Evolutionary conservation across 2,113 vertebrate species (phyloP).

Genomic region (Pandion haliaetus): DNA sequence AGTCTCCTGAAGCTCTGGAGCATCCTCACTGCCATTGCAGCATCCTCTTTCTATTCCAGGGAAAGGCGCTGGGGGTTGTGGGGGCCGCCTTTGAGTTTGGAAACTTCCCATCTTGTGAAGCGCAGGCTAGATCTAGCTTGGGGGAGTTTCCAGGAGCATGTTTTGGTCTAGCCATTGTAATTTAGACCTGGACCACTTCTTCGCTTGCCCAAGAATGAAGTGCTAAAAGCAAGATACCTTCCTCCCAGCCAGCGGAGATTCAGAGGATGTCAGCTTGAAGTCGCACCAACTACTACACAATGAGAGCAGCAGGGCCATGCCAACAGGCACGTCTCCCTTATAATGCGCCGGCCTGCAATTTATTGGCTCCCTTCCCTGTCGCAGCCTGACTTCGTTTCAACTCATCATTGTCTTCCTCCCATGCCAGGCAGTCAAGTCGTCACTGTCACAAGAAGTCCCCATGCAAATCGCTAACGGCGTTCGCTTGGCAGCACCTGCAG

Average conservation of each 20-base stretch:
- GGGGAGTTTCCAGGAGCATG: background rate
- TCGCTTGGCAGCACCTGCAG: background rate
- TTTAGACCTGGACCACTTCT: no score
- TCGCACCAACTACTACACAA: rapidly evolving
- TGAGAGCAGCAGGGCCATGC: rapidly evolving
- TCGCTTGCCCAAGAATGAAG: background rate
- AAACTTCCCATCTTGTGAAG: background rate
- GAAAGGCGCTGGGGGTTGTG: background rate
- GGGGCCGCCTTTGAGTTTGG: background rate
- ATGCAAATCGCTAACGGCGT: background rate
- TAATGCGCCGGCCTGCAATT: rapidly evolving
- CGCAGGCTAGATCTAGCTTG: background rate
- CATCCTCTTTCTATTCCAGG: background rate
- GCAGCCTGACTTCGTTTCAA: rapidly evolving
- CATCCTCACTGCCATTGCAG: rapidly evolving
- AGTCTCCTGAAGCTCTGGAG: background rate
- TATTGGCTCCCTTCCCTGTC: background rate
- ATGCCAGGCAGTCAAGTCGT: rapidly evolving
- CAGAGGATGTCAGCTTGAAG: rapidly evolving
- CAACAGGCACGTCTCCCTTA: rapidly evolving
- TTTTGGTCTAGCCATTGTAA: background rate
- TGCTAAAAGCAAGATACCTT: background rate
- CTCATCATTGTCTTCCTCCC: background rate
- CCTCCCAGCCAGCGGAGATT: rapidly evolving
- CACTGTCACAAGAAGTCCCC: rapidly evolving